phyloP scores from a whole-genome alignment of 2,797 vertebrate genomes.

The Chanos chanos region DNA sequence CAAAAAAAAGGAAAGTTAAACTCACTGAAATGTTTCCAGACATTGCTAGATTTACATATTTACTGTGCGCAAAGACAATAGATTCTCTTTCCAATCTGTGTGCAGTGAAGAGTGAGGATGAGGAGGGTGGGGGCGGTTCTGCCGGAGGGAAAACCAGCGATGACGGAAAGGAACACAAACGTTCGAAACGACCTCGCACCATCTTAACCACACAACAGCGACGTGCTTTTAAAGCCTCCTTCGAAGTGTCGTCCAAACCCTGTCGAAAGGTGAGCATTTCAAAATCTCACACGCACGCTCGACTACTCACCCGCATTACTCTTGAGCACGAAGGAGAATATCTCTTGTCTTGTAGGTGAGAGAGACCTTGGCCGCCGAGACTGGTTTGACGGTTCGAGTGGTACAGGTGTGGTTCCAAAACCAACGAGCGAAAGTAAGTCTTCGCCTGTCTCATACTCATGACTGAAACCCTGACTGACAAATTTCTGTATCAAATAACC shows the following conservation, averaged over 20 bases:
- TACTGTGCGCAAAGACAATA: no score
- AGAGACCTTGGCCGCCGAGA: slow-evolving; percentile 87
- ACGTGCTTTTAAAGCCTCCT: slow-evolving; percentile 87
- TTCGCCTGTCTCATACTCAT: neutral
- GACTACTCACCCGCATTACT: no score
- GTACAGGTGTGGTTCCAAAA: slow-evolving; percentile 94
- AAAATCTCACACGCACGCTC: neutral
- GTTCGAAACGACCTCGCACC: slow-evolving; percentile 86
- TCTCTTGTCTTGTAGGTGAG: slow-evolving; percentile 69
- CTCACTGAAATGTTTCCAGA: no score
- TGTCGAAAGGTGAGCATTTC: slow-evolving; percentile 79
- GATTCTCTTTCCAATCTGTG: no score
- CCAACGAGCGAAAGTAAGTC: slow-evolving; percentile 86
- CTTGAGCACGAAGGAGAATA: no score
- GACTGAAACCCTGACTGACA: no score
- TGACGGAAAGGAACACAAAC: slow-evolving; percentile 83
- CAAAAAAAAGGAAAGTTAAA: no score
- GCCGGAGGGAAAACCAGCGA: slow-evolving; percentile 76
- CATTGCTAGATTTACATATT: neutral
- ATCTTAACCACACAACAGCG: slow-evolving; percentile 90
- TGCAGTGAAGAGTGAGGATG: slow-evolving; percentile 87
- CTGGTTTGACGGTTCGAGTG: slow-evolving; percentile 85
- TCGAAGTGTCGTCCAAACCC: slow-evolving; percentile 89
- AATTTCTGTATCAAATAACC: no score
- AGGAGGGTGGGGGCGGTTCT: slow-evolving; percentile 79